Evolutionary conservation across 2,113 vertebrate species (phyloP), one percentile per base, ranked within the genome.

Genomic region (Ophiodon elongatus): DNA sequence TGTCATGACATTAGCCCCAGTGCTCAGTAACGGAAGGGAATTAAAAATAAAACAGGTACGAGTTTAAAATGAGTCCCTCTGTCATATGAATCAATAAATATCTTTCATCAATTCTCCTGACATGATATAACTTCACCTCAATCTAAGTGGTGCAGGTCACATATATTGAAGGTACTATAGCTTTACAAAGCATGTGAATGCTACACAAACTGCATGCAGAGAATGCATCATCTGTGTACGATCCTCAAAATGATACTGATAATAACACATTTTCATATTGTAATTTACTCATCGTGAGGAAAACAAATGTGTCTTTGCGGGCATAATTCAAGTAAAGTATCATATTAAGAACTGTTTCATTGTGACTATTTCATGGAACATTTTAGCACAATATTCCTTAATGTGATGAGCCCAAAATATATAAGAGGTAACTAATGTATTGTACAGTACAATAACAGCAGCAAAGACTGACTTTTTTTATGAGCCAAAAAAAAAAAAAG

Each of bases 401-500:
- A 77, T 43, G 52, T 69, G 65, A 85, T 78, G 71, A 93, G 85
- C 79, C 79, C 73, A 73, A 74, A 83, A 80, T 82, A 87, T 66
- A 79, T 39, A 80, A 89, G 95, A 95, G 94, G 95, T 95, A 95
- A 94, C 84, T 78, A 83, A 93, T 83, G 90, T 89, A 84, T 91
- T 72, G 79, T 94, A 93, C 92, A 94, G 94, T 94, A 93, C 90
- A 92, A 73, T 82, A 89, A 94, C 89, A 94, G 94, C 94, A 95
- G 94, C 94, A 80, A 88, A 94, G 79, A 92, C 64, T 73, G 86
- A 85, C 76, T 63, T 84, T 8, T 41, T 59, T 27, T 14, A 67
- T 79, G 87, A 89, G 83, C 82, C 65, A 54, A 56, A 82, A 90
- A 84, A 85, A 54, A 56, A 82, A 90, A 84, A 85, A 39, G 45